Evolutionary conservation across 2,888 invertebrate genomes (phyloP), one percentile per base, ranked within the genome.

Genomic region (Chrysodeixis includens): DNA sequence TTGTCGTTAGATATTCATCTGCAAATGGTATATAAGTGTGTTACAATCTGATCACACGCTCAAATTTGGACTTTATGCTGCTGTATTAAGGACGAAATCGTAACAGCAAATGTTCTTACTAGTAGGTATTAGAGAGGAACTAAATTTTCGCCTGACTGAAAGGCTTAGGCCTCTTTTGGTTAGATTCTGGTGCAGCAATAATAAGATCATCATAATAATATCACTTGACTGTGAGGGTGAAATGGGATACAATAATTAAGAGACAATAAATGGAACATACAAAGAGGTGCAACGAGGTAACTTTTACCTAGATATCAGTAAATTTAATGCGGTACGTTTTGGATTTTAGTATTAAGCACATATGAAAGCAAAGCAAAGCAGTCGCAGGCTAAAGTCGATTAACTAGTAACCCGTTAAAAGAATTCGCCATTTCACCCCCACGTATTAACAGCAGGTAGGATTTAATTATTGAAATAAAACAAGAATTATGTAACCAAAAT

Each of bases 401-500:
- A 26, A 26, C n/a, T 2, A 26, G 26, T 26, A 26, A 26, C 26
- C 26, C 26, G 26, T 26, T n/a, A 40, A n/a, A 40, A n/a, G 7
- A 3, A n/a, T n/a, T n/a, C n/a, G 2, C 40, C 40, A 40, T 40
- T 40, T 40, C 40, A 40, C 40, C 40, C 40, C 40, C n/a, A n/a
- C n/a, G n/a, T 6, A 4, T 40, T n/a, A 6, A n/a, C 2, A n/a
- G n/a, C 6, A 12, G 1, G 22, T 51, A 22, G 22, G 5, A 4
- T 12, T 20, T 40, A 30, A 9, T 22, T 12, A 22, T 16, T 62
- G 30, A 66, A 78, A 85, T 90, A 88, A 88, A 86, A 92, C 88
- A 88, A 84, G 74, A 74, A 44, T 0, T 59, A 71, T 77, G 67
- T 88, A 86, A 91, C 87, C 85, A 92, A 93, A 91, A 91, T 91